Conservation (phyloP, 1,140 invertebrate species). For the Araneus ventricosus region DNA sequence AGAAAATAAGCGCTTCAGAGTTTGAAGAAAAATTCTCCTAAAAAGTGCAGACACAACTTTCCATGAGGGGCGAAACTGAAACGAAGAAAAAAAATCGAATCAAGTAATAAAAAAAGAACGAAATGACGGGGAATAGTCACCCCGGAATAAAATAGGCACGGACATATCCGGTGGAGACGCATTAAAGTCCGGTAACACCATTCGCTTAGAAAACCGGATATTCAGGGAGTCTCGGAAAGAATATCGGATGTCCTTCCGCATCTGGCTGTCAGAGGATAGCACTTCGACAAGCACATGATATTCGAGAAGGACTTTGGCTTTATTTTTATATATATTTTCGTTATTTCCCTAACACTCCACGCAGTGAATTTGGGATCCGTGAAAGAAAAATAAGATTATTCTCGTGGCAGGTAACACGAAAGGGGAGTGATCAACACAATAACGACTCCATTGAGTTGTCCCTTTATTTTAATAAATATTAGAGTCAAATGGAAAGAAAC, state of each 20-base stretch:
- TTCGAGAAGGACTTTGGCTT: neutral
- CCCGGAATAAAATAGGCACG: conserved; percentile 38
- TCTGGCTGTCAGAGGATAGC: conserved; percentile 34
- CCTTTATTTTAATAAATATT: too few relatives aligned
- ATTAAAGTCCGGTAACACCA: conserved; percentile 55
- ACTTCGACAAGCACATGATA: conserved; percentile 47
- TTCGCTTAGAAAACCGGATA: conserved; percentile 54
- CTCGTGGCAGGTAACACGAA: too few relatives aligned
- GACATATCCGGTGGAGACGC: conserved; percentile 42
- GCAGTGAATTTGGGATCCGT: neutral
- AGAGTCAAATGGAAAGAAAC: too few relatives aligned
- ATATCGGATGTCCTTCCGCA: conserved; percentile 40
- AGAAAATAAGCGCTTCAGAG: too few relatives aligned
- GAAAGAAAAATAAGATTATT: neutral
- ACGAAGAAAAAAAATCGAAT: neutral
- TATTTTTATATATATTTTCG: conserved; percentile 15
- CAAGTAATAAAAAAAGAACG: neutral
- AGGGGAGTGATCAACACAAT: too few relatives aligned
- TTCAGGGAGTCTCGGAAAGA: conserved; percentile 27
- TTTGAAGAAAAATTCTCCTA: neutral
- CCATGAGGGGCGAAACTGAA: neutral
- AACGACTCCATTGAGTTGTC: too few relatives aligned
- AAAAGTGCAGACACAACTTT: neutral
- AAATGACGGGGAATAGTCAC: neutral
- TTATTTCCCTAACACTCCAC: neutral